phyloP scores from a whole-genome alignment of 2,113 vertebrate genomes.

The Delphinapterus leucas region DNA sequence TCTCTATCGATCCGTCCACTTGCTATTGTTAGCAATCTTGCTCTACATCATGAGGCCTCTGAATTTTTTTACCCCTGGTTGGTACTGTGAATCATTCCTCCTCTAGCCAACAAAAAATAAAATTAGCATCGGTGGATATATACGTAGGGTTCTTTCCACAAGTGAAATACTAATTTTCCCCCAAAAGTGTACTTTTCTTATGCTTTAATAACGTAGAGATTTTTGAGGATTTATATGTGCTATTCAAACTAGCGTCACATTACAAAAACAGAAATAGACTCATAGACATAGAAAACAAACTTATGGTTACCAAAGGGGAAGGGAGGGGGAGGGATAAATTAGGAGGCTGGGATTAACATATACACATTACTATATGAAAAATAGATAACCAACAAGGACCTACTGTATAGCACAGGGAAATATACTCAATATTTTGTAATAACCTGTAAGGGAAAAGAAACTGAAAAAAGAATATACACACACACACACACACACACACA shows the following conservation, averaged over 20 bases:
- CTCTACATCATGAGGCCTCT: neutral
- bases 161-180: neutral
- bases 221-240: conserved; percentile 14
- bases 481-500: too few species aligned
- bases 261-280: neutral
- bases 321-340: neutral
- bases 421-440: neutral
- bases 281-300: neutral
- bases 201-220: neutral
- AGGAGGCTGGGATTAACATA: neutral
- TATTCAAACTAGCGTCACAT: neutral
- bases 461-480: neutral
- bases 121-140: neutral
- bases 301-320: neutral
- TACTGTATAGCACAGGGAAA: neutral
- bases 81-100: neutral
- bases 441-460: neutral
- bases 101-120: conserved; percentile 40
- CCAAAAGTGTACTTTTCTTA: neutral
- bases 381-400: neutral
- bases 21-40: conserved; percentile 62
- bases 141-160: neutral
- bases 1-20: conserved; percentile 55
- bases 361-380: neutral
- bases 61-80: neutral